A percentile compares a stretch with the other conserved stretches of the same genome.
These are phyloP conservation scores for Neocrepidodera transversa DNA, from an alignment of 2,888 invertebrate species.

Conservation along the genomic window DNA sequence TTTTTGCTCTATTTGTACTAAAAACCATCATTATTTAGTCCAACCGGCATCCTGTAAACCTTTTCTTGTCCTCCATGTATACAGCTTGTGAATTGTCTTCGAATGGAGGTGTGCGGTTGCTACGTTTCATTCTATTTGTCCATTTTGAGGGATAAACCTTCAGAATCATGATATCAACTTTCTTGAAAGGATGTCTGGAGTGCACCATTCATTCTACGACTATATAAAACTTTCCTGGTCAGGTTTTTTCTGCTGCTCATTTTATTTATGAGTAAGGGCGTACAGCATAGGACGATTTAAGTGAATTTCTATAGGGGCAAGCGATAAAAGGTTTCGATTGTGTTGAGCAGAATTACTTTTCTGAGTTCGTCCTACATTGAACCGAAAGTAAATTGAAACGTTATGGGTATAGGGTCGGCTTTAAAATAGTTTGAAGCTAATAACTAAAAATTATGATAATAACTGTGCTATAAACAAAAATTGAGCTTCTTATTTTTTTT, in stretches of 20 bases:
- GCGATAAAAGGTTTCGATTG: constrained; percentile 16
- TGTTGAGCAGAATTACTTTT: constrained; percentile 12
- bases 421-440: neutral
- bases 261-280: constrained; percentile 40
- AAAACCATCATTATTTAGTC: no score
- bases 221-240: constrained; percentile 26
- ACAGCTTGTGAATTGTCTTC: neutral
- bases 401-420: neutral
- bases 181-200: constrained; percentile 41
- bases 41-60: no score
- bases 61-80: neutral
- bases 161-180: constrained; percentile 51
- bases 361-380: neutral
- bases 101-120: neutral
- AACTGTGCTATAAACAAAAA: no score
- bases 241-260: constrained; percentile 33
- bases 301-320: constrained; percentile 42
- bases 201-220: constrained; percentile 26
- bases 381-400: neutral
- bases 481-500: no score
- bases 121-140: constrained; percentile 46
- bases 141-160: constrained; percentile 49
- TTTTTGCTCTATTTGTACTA: no score
- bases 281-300: constrained; percentile 34
- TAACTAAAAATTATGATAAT: no score